Evolutionary conservation across 2,888 invertebrate genomes (phyloP).

Genomic region (Epistrophella euchroma): DNA sequence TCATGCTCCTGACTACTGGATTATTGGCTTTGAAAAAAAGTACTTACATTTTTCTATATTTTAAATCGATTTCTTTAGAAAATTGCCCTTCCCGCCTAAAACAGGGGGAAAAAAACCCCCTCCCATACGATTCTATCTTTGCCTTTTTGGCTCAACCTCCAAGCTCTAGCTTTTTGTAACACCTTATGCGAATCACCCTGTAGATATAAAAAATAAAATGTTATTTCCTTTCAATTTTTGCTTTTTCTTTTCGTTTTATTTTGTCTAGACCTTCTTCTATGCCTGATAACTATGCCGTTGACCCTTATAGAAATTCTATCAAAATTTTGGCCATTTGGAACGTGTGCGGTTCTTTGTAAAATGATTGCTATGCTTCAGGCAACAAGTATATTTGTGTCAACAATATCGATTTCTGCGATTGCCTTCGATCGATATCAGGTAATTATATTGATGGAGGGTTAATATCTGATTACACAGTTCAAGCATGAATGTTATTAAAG

Average conservation of each 20-base stretch:
- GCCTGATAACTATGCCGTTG: conserved; percentile 95
- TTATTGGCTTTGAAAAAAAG: too few relatives aligned
- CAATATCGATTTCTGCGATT: conserved; percentile 96
- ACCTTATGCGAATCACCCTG: too few relatives aligned
- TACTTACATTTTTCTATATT: too few relatives aligned
- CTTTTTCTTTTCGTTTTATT: background rate
- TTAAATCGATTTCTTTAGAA: too few relatives aligned
- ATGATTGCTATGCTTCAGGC: conserved; percentile 94
- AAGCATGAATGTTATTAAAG: background rate
- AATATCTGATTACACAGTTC: conserved; percentile 1
- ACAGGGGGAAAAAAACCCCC: too few relatives aligned
- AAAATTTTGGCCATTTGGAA: conserved; percentile 93
- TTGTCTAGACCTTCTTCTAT: conserved; percentile 89
- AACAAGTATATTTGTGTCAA: conserved; percentile 96
- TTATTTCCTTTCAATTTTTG: background rate
- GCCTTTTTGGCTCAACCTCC: too few relatives aligned
- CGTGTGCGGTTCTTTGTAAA: conserved; percentile 90
- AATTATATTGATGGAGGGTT: conserved; percentile 1
- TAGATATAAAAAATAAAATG: too few relatives aligned
- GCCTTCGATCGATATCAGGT: conserved; percentile 93
- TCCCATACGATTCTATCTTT: too few relatives aligned
- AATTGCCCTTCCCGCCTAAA: too few relatives aligned
- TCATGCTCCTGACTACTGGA: too few relatives aligned
- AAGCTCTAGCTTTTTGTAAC: too few relatives aligned
- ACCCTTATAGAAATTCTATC: conserved; percentile 94